phyloP scores from a whole-genome alignment of 1,140 invertebrate species.

The Drosophila arizonae region DNA sequence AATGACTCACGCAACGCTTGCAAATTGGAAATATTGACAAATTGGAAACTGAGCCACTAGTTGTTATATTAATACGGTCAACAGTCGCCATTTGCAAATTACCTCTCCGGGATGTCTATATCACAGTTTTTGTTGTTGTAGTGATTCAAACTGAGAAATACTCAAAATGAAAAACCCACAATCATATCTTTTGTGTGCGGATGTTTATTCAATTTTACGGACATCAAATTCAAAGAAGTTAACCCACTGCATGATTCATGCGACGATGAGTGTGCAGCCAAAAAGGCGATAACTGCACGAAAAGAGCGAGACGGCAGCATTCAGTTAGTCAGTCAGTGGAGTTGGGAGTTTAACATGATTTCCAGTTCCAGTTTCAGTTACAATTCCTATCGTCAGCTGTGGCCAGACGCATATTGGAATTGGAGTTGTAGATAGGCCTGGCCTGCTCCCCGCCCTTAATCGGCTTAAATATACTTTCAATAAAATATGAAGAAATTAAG shows the following conservation, averaged over 20 bases:
- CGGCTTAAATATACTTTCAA: constrained; percentile 40
- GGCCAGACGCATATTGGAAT: constrained; percentile 1
- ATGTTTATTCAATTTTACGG: constrained; percentile 68
- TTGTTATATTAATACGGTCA: constrained; percentile 28
- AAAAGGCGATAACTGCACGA: constrained; percentile 41
- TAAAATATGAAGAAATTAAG: neutral
- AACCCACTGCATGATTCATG: constrained; percentile 53
- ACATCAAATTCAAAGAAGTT: constrained; percentile 63
- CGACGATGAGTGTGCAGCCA: constrained; percentile 26
- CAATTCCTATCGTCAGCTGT: constrained; percentile 5
- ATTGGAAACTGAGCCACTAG: constrained; percentile 26
- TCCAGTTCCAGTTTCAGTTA: constrained; percentile 16
- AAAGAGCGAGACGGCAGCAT: constrained; percentile 32
- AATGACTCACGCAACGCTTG: constrained; percentile 43
- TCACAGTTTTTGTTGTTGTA: constrained; percentile 18
- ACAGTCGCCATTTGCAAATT: constrained; percentile 17
- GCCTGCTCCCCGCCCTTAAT: constrained; percentile 27
- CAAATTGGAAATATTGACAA: constrained; percentile 53
- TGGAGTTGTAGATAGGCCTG: neutral
- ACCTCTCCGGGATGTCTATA: neutral
- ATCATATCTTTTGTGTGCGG: constrained; percentile 26
- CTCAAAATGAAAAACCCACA: neutral
- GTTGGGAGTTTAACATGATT: constrained; percentile 1
- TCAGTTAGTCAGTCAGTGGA: constrained; percentile 10
- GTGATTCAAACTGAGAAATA: constrained; percentile 31